Conservation (phyloP, 2,113 vertebrate genomes). For the Oncorhynchus masou region DNA sequence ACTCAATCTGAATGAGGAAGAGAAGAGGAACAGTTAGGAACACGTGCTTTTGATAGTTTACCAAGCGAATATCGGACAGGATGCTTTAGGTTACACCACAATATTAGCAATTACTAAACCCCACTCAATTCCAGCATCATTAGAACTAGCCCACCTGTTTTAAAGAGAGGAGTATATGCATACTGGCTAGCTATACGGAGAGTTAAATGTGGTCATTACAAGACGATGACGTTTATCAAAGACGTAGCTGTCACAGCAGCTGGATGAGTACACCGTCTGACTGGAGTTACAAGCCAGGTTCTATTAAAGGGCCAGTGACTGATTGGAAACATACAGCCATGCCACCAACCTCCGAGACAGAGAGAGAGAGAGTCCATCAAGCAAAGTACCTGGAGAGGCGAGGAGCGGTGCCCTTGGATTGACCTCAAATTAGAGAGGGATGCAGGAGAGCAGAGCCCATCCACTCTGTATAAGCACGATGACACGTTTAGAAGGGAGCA, state of each 20-base stretch:
- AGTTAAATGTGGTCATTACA: slow-evolving; percentile 26
- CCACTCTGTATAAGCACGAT: background rate
- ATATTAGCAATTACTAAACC: too few species aligned
- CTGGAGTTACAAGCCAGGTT: slow-evolving; percentile 28
- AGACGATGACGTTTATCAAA: slow-evolving; percentile 21
- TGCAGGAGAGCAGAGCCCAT: background rate
- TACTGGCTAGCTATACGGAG: background rate
- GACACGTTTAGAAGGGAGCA: background rate
- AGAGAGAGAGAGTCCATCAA: background rate
- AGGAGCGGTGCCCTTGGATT: slow-evolving; percentile 15
- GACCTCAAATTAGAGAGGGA: slow-evolving; percentile 17
- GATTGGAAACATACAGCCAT: slow-evolving; percentile 34
- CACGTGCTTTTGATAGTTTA: background rate
- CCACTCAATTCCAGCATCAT: too few species aligned
- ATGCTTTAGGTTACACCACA: too few species aligned
- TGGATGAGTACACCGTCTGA: background rate
- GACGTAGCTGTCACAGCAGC: slow-evolving; percentile 21
- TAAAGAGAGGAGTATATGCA: background rate
- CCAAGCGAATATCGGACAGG: background rate
- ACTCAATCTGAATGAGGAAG: slow-evolving; percentile 84
- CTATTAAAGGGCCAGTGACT: slow-evolving; percentile 38
- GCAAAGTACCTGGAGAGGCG: slow-evolving; percentile 1
- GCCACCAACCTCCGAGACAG: background rate
- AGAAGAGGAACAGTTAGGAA: background rate
- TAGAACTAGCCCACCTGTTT: too few species aligned